These are phyloP conservation scores for Artemia sinica DNA, from an alignment of 2,888 invertebrate species.

Conservation along the genomic window DNA sequence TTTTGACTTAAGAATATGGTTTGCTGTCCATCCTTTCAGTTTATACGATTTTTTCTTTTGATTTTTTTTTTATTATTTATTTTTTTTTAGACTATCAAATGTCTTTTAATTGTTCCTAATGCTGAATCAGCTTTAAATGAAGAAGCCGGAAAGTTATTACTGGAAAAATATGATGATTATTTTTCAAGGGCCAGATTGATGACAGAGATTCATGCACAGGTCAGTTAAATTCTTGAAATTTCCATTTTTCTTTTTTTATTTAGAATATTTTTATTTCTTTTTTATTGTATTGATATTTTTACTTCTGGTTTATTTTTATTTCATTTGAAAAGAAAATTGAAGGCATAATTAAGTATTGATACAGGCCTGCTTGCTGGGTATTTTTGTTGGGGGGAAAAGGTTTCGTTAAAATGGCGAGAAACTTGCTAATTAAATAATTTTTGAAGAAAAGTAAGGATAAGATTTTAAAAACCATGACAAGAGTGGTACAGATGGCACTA, in stretches of 20 bases:
- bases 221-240: conserved; percentile 39
- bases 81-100: conserved; percentile 59
- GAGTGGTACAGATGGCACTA: no score
- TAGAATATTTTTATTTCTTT: background rate
- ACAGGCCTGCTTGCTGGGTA: background rate
- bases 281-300: background rate
- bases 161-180: conserved; percentile 85
- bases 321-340: conserved; percentile 6
- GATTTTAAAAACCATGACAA: no score
- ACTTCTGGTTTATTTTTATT: background rate
- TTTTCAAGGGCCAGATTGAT: conserved; percentile 70
- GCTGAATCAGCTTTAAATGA: conserved; percentile 92
- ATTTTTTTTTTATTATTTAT: no score
- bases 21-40: no score
- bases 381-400: no score
- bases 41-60: no score
- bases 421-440: no score
- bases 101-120: conserved; percentile 89
- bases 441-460: no score
- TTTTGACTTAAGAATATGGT: no score
- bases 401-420: no score
- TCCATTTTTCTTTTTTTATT: background rate
- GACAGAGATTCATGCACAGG: conserved; percentile 66
- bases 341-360: background rate
- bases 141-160: conserved; percentile 79